Conservation (phyloP, 2,113 vertebrate genomes). For the Tor tambroides region DNA sequence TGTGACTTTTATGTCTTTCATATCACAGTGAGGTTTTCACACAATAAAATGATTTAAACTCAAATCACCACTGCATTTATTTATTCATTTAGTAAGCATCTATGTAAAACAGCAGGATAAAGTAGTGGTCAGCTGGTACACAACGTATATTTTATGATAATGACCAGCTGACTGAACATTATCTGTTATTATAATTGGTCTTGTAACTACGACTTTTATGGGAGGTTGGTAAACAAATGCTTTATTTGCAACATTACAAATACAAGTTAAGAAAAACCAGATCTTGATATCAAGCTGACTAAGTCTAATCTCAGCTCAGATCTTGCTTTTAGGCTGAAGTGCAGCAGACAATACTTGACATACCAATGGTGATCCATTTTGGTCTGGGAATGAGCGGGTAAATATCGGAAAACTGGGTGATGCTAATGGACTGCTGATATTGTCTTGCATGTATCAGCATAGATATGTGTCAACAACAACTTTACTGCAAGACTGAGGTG, state of each 20-base stretch:
- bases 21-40: neutral
- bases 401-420: neutral
- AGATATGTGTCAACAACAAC: neutral
- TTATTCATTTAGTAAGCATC: neutral
- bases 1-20: neutral
- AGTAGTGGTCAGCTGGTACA: no score
- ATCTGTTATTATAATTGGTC: neutral
- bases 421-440: neutral
- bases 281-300: slow-evolving; percentile 13
- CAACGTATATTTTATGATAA: no score
- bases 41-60: neutral
- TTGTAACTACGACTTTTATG: neutral
- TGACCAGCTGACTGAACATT: neutral
- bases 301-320: slow-evolving; percentile 2
- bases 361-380: neutral
- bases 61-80: neutral
- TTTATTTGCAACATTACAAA: slow-evolving; percentile 12
- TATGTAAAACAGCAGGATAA: neutral
- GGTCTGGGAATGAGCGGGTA: neutral
- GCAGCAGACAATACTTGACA: neutral
- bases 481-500: neutral
- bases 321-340: neutral
- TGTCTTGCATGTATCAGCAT: neutral
- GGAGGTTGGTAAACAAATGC: neutral
- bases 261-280: neutral